These are phyloP conservation scores for Naso thynnoides DNA, from an alignment of 2,797 vertebrate genomes.

Conservation along the genomic window DNA sequence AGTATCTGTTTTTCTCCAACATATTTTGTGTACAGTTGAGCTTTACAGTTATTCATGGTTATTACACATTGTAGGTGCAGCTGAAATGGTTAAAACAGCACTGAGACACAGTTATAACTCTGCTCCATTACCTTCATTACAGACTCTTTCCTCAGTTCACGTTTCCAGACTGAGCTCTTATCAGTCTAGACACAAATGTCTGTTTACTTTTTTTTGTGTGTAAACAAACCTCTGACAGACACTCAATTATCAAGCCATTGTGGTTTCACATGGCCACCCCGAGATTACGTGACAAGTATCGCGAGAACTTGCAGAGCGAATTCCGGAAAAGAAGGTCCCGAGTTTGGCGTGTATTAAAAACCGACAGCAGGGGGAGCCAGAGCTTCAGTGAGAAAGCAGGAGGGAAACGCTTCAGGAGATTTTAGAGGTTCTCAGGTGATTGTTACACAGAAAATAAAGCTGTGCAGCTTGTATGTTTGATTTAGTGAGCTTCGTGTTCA, in stretches of 20 bases:
- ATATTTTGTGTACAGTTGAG: neutral
- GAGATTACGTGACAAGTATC: neutral
- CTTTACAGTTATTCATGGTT: neutral
- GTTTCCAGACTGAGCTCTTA: constrained; percentile 17
- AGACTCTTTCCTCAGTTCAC: neutral
- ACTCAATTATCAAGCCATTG: constrained; percentile 30
- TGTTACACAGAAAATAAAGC: neutral
- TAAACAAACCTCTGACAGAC: constrained; percentile 44
- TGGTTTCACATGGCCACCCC: neutral
- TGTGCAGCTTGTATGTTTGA: neutral
- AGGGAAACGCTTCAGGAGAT: neutral
- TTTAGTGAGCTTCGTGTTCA: neutral
- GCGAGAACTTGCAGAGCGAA: neutral
- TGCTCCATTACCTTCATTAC: neutral
- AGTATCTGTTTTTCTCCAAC: too few relatives aligned
- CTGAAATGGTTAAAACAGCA: neutral
- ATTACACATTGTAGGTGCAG: constrained; percentile 11
- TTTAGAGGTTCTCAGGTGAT: neutral
- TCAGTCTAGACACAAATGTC: constrained; percentile 23
- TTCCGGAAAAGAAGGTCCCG: too few relatives aligned
- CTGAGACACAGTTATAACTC: neutral
- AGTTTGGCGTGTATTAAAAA: neutral
- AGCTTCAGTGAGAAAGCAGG: neutral
- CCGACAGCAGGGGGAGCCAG: constrained; percentile 57
- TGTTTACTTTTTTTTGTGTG: constrained; percentile 43